Conservation (phyloP, 2,797 vertebrate species). For the Silurus aristotelis region DNA sequence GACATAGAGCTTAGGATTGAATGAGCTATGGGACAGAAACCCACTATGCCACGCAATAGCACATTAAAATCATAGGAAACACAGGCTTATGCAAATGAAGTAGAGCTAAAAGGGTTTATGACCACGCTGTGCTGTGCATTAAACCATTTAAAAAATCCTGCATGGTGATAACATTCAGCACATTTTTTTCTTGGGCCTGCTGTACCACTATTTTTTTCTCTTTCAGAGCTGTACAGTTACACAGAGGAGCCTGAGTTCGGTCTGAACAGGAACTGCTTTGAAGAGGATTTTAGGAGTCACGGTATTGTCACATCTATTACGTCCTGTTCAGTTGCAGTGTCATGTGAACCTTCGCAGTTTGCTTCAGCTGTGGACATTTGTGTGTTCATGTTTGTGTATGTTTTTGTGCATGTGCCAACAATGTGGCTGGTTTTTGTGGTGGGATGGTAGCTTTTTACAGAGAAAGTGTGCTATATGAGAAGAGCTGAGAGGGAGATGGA, state of each 20-base stretch:
- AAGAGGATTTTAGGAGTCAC: conserved; percentile 89
- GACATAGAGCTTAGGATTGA: neutral
- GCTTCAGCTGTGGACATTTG: neutral
- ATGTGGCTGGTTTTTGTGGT: neutral
- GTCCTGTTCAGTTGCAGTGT: neutral
- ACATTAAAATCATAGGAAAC: neutral
- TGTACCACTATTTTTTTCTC: neutral
- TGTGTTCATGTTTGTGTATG: neutral
- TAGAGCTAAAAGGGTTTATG: neutral
- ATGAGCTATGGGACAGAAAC: neutral
- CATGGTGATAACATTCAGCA: neutral
- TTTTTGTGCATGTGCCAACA: neutral
- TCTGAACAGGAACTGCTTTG: conserved; percentile 89
- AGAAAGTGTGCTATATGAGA: neutral
- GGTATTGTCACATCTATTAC: conserved; percentile 69
- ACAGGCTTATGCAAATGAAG: neutral
- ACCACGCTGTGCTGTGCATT: neutral
- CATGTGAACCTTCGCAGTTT: neutral
- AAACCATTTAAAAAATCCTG: neutral
- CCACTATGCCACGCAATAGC: too few species aligned
- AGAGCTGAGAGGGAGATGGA: conserved; percentile 15
- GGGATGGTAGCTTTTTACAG: neutral
- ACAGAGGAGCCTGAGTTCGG: conserved; percentile 91
- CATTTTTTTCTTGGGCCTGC: neutral
- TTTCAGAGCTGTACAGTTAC: conserved; percentile 94